phyloP scores from a whole-genome alignment of 2,888 invertebrate species.

The Barypeithes pellucidus region DNA sequence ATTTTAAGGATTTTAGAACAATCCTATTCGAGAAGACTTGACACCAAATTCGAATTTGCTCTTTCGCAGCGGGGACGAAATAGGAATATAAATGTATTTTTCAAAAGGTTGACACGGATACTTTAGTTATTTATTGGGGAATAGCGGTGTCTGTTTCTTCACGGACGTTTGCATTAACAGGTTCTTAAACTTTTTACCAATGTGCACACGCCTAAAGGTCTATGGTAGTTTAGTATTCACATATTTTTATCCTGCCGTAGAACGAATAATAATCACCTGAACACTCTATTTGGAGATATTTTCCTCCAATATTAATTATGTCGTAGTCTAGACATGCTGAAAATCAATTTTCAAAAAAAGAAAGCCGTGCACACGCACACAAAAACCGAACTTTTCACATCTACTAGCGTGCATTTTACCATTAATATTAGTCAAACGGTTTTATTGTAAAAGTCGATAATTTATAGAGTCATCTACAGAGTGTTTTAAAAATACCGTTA shows the following conservation, averaged over 20 bases:
- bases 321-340: conserved; percentile 20
- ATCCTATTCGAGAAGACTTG: conserved; percentile 16
- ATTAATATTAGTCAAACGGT: conserved; percentile 47
- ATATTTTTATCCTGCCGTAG: no score
- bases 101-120: neutral
- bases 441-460: conserved; percentile 48
- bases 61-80: conserved; percentile 4
- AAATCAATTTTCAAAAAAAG: conserved; percentile 39
- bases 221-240: no score
- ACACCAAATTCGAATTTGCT: conserved; percentile 24
- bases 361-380: conserved; percentile 39
- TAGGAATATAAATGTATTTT: conserved; percentile 20
- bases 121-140: neutral
- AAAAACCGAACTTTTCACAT: conserved; percentile 42
- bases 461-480: conserved; percentile 39
- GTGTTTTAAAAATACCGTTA: neutral
- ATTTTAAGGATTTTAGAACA: conserved; percentile 27
- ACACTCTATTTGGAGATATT: no score
- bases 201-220: no score
- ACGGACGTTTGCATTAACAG: no score
- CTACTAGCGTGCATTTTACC: conserved; percentile 48
- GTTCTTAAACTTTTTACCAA: no score
- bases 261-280: no score
- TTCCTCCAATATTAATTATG: conserved; percentile 35
- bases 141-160: no score